Base-by-base conservation (phyloP, 2,113 vertebrate species). In the Toxotes jaculatrix region DNA sequence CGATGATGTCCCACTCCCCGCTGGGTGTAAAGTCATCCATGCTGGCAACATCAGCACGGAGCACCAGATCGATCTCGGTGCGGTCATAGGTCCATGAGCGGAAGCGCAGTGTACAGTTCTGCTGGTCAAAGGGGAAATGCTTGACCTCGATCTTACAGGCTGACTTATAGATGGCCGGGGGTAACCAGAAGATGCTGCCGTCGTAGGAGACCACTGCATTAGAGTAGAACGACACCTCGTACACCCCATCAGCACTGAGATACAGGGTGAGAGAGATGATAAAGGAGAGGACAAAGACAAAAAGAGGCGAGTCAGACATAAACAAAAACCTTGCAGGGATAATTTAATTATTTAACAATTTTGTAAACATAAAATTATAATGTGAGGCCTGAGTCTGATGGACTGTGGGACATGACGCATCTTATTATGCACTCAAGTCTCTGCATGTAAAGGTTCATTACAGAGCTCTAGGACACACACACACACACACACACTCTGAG, bases 141-240 rank as follows among this genome's bases (percentile, higher is more conserved):
- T 98, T 98, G 42, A 98, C 98, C 88, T 98, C 97, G 0, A 99
- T 99, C 92, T 97, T 98, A 92, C 98, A 99, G 0, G 98, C 97
- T 0, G 98, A 99, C 91, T 99, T 99, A 86, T 99, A 99, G 94
- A 99, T 99, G 82, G 98, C 98, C 0, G 98, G 98, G 0, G 98
- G 98, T 64, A 99, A 92, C 98, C 98, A 99, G 94, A 99, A 99
- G 90, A 99, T 98, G 83, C 97, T 98, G 81, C 98, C 98, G 0
- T 99, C 97, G 0, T 98, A 94, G 43, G 98, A 99, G 71, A 99
- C 97, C 83, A 99, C 96, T 0, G 97, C 98, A 0, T 99, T 99
- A 77, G 98, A 99, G 88, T 98, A 99, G 94, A 99, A 99, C 31
- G 98, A 99, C 36, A 99, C 98, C 90, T 99, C 98, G 0, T 99